phyloP scores from a whole-genome alignment of 2,113 vertebrate species.

The Anthoscopus minutus region DNA sequence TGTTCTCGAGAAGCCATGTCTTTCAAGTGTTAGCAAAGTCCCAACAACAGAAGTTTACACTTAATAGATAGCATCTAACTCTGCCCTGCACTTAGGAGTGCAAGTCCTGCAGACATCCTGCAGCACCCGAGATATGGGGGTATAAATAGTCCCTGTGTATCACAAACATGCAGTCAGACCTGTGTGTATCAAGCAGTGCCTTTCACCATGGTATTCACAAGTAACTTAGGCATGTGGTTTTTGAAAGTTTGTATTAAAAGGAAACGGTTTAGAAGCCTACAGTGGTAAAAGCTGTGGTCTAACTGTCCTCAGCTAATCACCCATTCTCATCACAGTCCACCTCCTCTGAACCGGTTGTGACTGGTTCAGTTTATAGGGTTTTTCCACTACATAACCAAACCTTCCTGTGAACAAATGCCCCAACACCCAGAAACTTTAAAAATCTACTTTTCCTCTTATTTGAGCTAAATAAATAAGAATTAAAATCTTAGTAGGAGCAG shows the following conservation, averaged over 20 bases:
- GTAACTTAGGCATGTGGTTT: not conserved
- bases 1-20: not conserved
- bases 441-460: not conserved
- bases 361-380: slow-evolving; percentile 13
- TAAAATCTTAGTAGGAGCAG: not conserved
- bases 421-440: not conserved
- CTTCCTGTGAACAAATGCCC: not conserved
- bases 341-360: not conserved
- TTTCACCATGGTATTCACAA: not conserved
- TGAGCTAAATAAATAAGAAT: not conserved
- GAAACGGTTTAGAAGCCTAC: not conserved
- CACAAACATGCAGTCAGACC: not conserved
- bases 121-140: not conserved
- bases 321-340: not conserved
- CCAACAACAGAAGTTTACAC: not conserved
- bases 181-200: not conserved
- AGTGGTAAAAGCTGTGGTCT: slow-evolving; percentile 58
- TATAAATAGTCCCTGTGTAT: not conserved
- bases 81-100: not conserved
- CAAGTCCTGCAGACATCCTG: not conserved
- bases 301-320: slow-evolving; percentile 55
- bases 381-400: slow-evolving; percentile 55
- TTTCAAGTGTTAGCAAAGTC: not conserved
- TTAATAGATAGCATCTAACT: not conserved
- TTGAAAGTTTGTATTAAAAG: not conserved